Conservation (phyloP, 2,797 vertebrate species). For the Manis pentadactyla region DNA sequence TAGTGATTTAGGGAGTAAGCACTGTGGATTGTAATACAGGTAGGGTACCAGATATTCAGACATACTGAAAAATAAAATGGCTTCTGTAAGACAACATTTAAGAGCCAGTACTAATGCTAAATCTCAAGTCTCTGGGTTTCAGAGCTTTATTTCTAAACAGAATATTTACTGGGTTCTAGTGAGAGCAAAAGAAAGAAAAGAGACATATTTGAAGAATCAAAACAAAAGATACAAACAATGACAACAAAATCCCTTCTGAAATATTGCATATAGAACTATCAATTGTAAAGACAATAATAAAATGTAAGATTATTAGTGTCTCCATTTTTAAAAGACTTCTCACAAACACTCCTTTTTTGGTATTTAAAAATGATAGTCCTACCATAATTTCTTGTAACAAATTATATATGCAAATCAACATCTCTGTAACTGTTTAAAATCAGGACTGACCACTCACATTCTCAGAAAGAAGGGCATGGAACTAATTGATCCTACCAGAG, state of each 20-base stretch:
- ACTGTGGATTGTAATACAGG: not conserved
- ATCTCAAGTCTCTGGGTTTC: not conserved
- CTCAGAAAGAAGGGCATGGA: not conserved
- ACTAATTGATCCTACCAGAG: conserved; percentile 53
- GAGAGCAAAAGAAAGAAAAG: not conserved
- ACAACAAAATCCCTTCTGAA: conserved; percentile 14
- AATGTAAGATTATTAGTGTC: not conserved
- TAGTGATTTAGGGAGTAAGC: not conserved
- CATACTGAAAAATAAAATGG: not conserved
- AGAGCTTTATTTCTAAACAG: not conserved
- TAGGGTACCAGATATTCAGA: not conserved
- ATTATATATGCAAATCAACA: conserved; percentile 33
- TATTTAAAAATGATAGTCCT: not conserved
- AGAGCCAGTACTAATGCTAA: not conserved
- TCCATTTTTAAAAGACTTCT: not conserved
- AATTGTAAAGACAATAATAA: conserved; percentile 32
- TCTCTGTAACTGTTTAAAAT: conserved; percentile 45
- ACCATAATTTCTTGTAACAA: conserved; percentile 51
- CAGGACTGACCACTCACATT: conserved; percentile 2
- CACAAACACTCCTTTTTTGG: not conserved
- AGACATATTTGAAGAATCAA: not conserved
- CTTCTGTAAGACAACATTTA: not conserved
- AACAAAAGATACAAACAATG: not conserved
- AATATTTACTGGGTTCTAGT: not conserved
- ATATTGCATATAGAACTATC: not conserved